These are phyloP conservation scores for Dastarcus helophoroides DNA, from an alignment of 2,888 invertebrate genomes.

Conservation along the genomic window DNA sequence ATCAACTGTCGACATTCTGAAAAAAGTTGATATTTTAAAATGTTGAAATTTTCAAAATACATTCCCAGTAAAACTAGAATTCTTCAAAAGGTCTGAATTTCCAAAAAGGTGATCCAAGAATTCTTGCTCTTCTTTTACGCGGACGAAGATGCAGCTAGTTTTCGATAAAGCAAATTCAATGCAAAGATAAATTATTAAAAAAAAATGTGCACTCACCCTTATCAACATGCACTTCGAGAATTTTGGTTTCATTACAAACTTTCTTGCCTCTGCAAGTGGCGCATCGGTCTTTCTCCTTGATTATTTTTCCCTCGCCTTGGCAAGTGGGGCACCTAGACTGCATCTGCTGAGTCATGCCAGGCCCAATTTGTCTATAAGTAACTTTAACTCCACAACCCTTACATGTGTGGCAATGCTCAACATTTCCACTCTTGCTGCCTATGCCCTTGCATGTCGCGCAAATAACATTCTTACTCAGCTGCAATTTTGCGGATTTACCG, in stretches of 20 bases:
- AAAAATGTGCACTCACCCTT: conserved; percentile 44
- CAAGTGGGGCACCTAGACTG: conserved; percentile 52
- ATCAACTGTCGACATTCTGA: no score
- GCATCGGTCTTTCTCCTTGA: conserved; percentile 76
- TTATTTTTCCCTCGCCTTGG: conserved; percentile 58
- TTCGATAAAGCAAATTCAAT: no score
- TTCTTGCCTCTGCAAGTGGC: conserved; percentile 73
- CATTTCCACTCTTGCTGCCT: conserved; percentile 57
- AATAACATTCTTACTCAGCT: conserved; percentile 71
- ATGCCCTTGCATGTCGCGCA: conserved; percentile 67
- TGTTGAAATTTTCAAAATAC: no score
- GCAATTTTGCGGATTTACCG: conserved; percentile 74
- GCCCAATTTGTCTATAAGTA: conserved; percentile 58
- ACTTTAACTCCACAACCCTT: conserved; percentile 69
- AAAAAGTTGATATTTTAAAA: no score
- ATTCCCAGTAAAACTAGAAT: no score
- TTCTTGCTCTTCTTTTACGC: no score
- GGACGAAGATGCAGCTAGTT: no score
- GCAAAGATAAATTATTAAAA: conserved; percentile 3
- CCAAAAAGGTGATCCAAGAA: no score
- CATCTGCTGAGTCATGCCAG: conserved; percentile 52
- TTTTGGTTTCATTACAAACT: conserved; percentile 69
- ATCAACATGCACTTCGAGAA: conserved; percentile 77
- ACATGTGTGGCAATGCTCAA: conserved; percentile 58
- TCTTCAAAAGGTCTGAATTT: no score